Conservation (phyloP, 2,888 invertebrate species). For the Latrodectus elegans region DNA sequence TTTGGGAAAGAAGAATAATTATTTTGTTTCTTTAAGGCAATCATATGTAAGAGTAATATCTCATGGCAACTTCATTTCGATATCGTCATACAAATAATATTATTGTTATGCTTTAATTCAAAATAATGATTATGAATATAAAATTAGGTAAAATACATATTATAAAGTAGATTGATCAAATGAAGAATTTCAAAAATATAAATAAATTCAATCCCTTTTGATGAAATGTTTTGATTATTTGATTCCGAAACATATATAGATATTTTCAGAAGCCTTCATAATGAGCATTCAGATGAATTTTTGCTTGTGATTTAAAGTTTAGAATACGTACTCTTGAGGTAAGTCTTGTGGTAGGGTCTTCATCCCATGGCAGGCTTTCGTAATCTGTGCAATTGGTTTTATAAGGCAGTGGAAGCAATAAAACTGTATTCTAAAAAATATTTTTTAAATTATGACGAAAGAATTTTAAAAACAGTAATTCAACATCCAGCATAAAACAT, state of each 20-base stretch:
- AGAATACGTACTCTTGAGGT: constrained; percentile 47
- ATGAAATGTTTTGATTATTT: too few species aligned
- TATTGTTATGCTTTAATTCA: too few species aligned
- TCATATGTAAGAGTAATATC: too few species aligned
- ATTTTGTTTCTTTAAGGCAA: too few species aligned
- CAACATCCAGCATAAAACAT: not conserved
- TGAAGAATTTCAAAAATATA: not conserved
- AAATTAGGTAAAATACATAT: not conserved
- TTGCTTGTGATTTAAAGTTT: too few species aligned
- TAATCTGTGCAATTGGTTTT: constrained; percentile 67
- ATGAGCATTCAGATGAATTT: too few species aligned
- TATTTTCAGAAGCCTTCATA: too few species aligned
- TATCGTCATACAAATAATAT: too few species aligned
- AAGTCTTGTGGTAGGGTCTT: not conserved
- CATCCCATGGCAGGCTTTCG: constrained; percentile 36
- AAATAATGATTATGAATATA: too few species aligned
- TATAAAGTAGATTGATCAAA: not conserved
- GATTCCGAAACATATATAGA: not conserved
- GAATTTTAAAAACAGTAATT: not conserved
- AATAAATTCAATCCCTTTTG: not conserved
- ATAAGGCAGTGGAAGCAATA: constrained; percentile 49
- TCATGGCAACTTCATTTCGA: too few species aligned
- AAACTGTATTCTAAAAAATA: constrained; percentile 32
- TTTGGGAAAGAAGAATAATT: too few species aligned
- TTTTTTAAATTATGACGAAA: not conserved